Evolutionary conservation across 2,113 vertebrate genomes (phyloP), one percentile per base, ranked within the genome.

Genomic region (Loxodonta africana): DNA sequence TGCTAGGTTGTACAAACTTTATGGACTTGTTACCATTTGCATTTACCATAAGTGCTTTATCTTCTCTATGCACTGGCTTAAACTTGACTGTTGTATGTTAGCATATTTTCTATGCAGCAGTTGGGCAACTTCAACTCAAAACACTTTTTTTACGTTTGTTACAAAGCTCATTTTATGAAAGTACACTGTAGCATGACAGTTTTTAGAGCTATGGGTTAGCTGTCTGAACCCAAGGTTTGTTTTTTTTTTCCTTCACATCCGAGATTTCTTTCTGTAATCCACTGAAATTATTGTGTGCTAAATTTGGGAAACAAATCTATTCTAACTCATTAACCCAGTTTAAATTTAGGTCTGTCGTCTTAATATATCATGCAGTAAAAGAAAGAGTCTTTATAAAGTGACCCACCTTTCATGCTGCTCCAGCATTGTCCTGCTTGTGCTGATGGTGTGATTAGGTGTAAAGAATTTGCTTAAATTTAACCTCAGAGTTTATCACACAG

Each of bases 21-120:
- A 99, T 98, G 97, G 98, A 99, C 99, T 99, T 98, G 98, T 99
- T 99, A 98, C 98, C 98, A 98, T 99, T 99, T 99, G 99, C 99
- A 98, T 99, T 99, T 99, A 99, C 99, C 99, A 99, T 99, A 99
- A 99, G 99, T 99, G 99, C 99, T 99, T 99, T 99, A 99, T 99
- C 99, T 99, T 99, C 99, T 99, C 99, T 99, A 99, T 99, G 99
- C 99, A 99, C 99, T 99, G 99, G 99, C 99, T 99, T 99, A 99
- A 99, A 99, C 99, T 99, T 99, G 99, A 99, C 99, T 99, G 99
- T 99, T 99, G 99, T 99, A 99, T 99, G 99, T 99, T 98, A 98
- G 99, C 98, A 98, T 99, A 98, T 98, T 99, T 95, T 99, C 99
- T 99, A 99, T 99, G 99, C 99, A 99, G 99, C 99, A 99, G 96